phyloP scores from a whole-genome alignment of 2,888 invertebrate genomes.

The Coelopa pilipes region DNA sequence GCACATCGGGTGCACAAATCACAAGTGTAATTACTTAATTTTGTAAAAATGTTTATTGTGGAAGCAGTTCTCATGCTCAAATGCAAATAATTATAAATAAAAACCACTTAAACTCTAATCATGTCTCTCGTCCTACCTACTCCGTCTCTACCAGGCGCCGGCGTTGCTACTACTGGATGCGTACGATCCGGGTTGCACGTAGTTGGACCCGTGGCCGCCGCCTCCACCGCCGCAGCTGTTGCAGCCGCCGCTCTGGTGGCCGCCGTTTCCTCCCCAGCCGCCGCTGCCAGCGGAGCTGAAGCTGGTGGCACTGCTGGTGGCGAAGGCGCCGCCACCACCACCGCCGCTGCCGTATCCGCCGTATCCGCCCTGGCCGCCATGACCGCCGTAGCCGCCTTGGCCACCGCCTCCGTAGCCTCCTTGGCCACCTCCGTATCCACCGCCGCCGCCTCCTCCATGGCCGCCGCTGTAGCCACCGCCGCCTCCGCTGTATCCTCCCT shows the following conservation, averaged over 20 bases:
- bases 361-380: conserved; percentile 15
- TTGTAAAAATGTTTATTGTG: too few species aligned
- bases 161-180: conserved; percentile 32
- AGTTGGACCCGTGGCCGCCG: conserved; percentile 25
- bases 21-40: too few species aligned
- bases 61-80: too few species aligned
- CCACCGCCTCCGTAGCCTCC: conserved; percentile 25
- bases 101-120: too few species aligned
- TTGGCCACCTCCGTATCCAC: conserved; percentile 18
- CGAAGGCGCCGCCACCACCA: conserved; percentile 17
- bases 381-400: conserved; percentile 25
- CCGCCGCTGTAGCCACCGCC: conserved; percentile 10
- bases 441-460: conserved; percentile 2
- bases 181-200: conserved; percentile 25
- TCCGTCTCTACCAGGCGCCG: conserved; percentile 29
- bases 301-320: conserved; percentile 37
- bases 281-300: conserved; percentile 32
- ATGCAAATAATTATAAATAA: too few species aligned
- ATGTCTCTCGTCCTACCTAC: background rate
- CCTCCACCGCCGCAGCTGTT: conserved; percentile 13
- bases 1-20: too few species aligned
- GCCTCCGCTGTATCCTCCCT: conserved; percentile 14
- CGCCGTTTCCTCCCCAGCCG: conserved; percentile 28
- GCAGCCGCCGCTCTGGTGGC: conserved; percentile 28
- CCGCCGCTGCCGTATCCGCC: background rate